Evolutionary conservation across 2,888 invertebrate genomes (phyloP), one percentile per base, ranked within the genome.

Genomic region (Pachymerium ferrugineum): DNA sequence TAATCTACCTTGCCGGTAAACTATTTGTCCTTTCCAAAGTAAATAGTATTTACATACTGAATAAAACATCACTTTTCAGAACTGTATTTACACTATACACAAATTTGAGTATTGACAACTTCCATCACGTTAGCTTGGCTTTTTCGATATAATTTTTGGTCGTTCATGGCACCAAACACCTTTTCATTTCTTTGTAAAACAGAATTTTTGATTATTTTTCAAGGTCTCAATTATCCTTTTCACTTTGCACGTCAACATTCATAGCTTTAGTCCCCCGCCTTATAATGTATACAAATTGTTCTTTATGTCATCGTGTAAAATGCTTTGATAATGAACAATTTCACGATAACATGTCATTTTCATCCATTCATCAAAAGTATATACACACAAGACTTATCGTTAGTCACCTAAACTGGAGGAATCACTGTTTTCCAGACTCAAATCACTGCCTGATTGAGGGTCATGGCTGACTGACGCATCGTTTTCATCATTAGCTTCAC

Each of bases 381-480:
- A 28, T 62, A 62, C 62, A 62, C 62, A 28, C 38, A 62, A 47
- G 62, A 35, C 14, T 19, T 42, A 19, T 35, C 42, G n/a, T 74
- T 72, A 74, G 67, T 76, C 76, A 28, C 71, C 76, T 42, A 76
- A 47, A 38, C 76, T 76, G 22, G 76, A 76, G 12, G 74, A 70
- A 25, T 76, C 76, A 47, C 69, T 74, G 71, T 74, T 73, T 54
- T 74, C 76, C 47, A 74, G 28, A 71, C 74, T 74, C 25, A 71
- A 54, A 16, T 74, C 74, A 71, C 74, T 74, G 31, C 71, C 71
- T 31, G 74, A 74, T 19, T 71, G 70, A 30, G 71, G 70, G 25
- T 71, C 74, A 30, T 71, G 70, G 31, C 67, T 67, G 33, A 67
- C 73, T 14, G 73, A 73, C 30, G 73, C 74, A 54, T 76, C 73